Percentiles rank a stretch among this genome's conserved stretches.
Evolutionary conservation across 2,888 invertebrate species (phyloP).

Genomic region (Lordiphosa andalusiaca): DNA sequence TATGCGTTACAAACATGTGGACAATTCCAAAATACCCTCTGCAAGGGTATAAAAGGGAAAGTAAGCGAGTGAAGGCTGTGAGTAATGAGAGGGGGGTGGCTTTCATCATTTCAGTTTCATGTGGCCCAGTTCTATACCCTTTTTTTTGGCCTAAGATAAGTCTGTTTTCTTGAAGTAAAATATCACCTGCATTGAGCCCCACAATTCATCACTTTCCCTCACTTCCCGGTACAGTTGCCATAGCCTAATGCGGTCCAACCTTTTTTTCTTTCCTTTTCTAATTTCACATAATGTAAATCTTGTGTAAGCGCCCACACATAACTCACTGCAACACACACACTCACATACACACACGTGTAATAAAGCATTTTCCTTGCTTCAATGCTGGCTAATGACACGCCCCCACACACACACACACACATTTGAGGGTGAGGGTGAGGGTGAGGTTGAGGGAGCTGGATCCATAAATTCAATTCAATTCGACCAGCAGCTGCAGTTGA

Average conservation of each 20-base stretch:
- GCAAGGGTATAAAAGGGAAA: too few relatives aligned
- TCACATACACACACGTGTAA: slow-evolving; percentile 34
- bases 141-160: too few relatives aligned
- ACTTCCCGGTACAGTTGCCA: slow-evolving; percentile 2
- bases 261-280: neutral
- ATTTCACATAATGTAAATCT: slow-evolving; percentile 62
- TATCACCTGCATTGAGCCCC: too few relatives aligned
- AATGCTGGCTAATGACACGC: slow-evolving; percentile 35
- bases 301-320: slow-evolving; percentile 50
- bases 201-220: slow-evolving; percentile 2
- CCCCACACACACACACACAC: slow-evolving; percentile 1
- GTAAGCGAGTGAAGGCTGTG: neutral
- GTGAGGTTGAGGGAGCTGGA: slow-evolving; percentile 19
- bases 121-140: too few relatives aligned
- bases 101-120: too few relatives aligned
- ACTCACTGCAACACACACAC: slow-evolving; percentile 42
- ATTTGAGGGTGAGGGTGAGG: slow-evolving; percentile 6
- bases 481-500: slow-evolving; percentile 70
- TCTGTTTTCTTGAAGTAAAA: too few relatives aligned
- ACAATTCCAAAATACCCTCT: too few relatives aligned
- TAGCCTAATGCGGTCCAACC: neutral
- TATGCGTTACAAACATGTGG: too few relatives aligned
- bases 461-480: slow-evolving; percentile 70
- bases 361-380: slow-evolving; percentile 55
- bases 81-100: neutral